Percentiles rank a stretch among this genome's conserved stretches.
These are phyloP conservation scores for Camptogramma bilineatum DNA, from an alignment of 2,888 invertebrate genomes.

Conservation along the genomic window DNA sequence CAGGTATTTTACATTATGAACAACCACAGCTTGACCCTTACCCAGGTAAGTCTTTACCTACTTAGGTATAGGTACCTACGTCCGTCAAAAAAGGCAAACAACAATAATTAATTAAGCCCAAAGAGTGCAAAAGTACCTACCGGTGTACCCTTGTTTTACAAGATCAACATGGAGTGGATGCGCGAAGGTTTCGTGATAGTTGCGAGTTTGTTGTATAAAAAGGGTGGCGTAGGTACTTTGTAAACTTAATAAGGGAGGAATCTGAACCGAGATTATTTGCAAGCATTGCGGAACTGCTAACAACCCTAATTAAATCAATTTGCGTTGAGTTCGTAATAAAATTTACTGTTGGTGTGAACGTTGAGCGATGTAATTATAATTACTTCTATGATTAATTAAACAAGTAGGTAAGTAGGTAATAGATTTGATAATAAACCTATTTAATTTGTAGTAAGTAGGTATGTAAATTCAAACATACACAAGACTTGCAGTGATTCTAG, in stretches of 20 bases:
- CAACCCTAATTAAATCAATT: constrained; percentile 63
- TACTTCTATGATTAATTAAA: neutral
- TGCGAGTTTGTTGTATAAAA: constrained; percentile 44
- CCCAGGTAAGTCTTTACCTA: constrained; percentile 13
- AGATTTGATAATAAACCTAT: neutral
- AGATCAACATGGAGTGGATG: constrained; percentile 20
- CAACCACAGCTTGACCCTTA: constrained; percentile 36
- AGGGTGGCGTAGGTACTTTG: constrained; percentile 38
- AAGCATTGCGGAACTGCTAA: constrained; percentile 54
- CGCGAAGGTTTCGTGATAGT: constrained; percentile 24
- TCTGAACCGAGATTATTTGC: constrained; percentile 54
- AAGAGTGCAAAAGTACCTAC: constrained; percentile 28
- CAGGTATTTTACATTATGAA: constrained; percentile 39
- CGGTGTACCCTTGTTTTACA: constrained; percentile 20
- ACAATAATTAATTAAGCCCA: constrained; percentile 33
- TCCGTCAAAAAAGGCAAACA: constrained; percentile 37
- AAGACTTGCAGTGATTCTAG: too few species aligned
- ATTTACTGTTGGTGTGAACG: constrained; percentile 42
- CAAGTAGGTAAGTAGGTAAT: neutral
- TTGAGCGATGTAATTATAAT: neutral
- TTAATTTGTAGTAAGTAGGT: neutral
- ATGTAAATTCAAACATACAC: neutral
- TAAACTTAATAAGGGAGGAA: constrained; percentile 23
- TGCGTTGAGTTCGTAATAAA: constrained; percentile 46
- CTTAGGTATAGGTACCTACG: constrained; percentile 5